phyloP scores from a whole-genome alignment of 2,888 invertebrate genomes.

The Mystacides longicornis region DNA sequence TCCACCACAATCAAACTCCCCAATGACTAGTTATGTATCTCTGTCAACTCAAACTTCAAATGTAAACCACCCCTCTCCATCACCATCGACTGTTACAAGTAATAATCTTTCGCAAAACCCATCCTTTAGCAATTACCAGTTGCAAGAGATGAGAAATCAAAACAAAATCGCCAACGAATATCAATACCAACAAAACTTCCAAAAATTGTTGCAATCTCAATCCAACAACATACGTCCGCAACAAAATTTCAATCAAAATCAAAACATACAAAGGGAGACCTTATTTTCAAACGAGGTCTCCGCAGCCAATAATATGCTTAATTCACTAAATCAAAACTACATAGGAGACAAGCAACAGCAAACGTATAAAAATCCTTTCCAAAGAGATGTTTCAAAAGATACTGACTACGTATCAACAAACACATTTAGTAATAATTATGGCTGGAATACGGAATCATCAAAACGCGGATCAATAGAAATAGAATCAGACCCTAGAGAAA shows the following conservation, averaged over 20 bases:
- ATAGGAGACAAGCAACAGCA: constrained; percentile 7
- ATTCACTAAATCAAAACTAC: constrained; percentile 24
- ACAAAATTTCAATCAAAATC: no score
- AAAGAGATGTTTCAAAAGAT: constrained; percentile 29
- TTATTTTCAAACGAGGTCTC: constrained; percentile 30
- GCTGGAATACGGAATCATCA: not conserved
- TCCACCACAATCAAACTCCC: no score
- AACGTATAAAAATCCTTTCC: constrained; percentile 6
- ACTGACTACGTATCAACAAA: constrained; percentile 26
- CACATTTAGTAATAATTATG: not conserved
- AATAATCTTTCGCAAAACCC: not conserved
- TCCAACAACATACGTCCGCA: no score
- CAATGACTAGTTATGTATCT: no score
- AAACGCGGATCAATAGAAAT: not conserved
- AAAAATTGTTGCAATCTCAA: not conserved
- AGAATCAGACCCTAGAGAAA: not conserved
- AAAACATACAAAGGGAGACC: constrained; percentile 7
- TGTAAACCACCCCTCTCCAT: no score
- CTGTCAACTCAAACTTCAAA: no score
- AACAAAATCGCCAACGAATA: not conserved
- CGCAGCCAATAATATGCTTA: constrained; percentile 41
- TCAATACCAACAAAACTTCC: not conserved
- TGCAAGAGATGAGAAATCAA: not conserved
- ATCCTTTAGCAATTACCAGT: not conserved
- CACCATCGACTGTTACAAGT: not conserved